Percentiles rank a stretch among this genome's conserved stretches.
phyloP scores from a whole-genome alignment of 2,797 vertebrate genomes.

The Pelodytes ibericus region DNA sequence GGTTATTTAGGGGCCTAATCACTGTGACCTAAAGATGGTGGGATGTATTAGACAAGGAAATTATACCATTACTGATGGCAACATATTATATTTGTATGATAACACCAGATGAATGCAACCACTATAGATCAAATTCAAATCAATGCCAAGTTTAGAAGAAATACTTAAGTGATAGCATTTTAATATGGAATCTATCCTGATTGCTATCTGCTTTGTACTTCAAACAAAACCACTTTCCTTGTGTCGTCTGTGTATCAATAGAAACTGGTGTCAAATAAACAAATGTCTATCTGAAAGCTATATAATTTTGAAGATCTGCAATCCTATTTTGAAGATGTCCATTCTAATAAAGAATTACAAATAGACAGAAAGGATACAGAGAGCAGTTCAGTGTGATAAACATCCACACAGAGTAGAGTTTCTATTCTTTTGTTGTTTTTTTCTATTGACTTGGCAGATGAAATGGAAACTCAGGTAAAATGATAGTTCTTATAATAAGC shows the following conservation, averaged over 20 bases:
- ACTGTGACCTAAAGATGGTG: not conserved
- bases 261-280: conserved; percentile 36
- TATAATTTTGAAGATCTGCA: conserved; percentile 28
- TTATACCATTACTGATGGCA: not conserved
- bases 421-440: conserved; percentile 19
- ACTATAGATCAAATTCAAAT: not conserved
- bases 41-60: not conserved
- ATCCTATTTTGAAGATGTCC: conserved; percentile 28
- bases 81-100: not conserved
- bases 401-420: conserved; percentile 15
- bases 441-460: conserved; percentile 16
- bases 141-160: not conserved
- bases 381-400: conserved; percentile 32
- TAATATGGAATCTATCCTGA: conserved; percentile 23
- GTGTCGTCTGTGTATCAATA: conserved; percentile 26
- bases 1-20: too few relatives aligned
- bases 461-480: conserved; percentile 25
- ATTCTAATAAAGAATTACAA: conserved; percentile 40
- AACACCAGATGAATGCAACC: not conserved
- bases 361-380: conserved; percentile 26
- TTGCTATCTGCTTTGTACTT: conserved; percentile 22
- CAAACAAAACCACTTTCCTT: conserved; percentile 25
- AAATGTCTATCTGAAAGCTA: conserved; percentile 40
- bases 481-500: conserved; percentile 6
- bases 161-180: conserved; percentile 13